Conservation (phyloP, 1,140 invertebrate species). For the Drosophila athabasca region DNA sequence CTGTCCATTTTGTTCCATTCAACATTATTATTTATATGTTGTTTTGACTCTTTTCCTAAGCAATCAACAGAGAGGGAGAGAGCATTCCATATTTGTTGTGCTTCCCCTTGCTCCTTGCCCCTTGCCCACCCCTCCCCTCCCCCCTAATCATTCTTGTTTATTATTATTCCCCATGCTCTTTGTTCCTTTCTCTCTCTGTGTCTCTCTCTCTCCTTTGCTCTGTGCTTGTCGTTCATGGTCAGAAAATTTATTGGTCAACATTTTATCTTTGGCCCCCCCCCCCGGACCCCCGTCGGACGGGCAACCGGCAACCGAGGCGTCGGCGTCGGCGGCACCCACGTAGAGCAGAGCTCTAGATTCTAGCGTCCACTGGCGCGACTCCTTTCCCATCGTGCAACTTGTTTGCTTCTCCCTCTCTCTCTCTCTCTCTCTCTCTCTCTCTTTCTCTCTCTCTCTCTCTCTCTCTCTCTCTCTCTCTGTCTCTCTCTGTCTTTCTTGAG, state of each 20-base stretch:
- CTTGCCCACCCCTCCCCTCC: background rate
- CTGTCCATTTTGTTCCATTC: too few relatives aligned
- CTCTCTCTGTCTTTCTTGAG: conserved; percentile 3
- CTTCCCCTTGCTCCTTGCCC: background rate
- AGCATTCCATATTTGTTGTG: conserved; percentile 46
- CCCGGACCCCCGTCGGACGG: conserved; percentile 28
- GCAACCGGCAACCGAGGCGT: background rate
- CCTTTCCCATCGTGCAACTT: conserved; percentile 55
- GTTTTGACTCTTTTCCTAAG: background rate
- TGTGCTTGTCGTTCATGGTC: conserved; percentile 63
- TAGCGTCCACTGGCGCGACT: conserved; percentile 2
- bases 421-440: conserved; percentile 3
- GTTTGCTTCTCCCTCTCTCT: conserved; percentile 40
- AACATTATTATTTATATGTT: background rate
- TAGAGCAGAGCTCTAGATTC: background rate
- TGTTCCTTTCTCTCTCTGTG: conserved; percentile 31
- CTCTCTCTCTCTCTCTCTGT: conserved; percentile 5
- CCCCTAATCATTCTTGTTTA: conserved; percentile 55
- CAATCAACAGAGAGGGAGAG: conserved; percentile 9
- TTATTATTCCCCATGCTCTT: conserved; percentile 50
- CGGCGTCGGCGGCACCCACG: conserved; percentile 29
- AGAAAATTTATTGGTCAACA: conserved; percentile 78
- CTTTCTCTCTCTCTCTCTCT: conserved; percentile 8
- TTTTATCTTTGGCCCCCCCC: conserved; percentile 59
- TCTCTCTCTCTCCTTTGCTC: conserved; percentile 36